Evolutionary conservation across 1,140 invertebrate genomes (phyloP), one percentile per base, ranked within the genome.

Genomic region (Dufourea novaeangliae): DNA sequence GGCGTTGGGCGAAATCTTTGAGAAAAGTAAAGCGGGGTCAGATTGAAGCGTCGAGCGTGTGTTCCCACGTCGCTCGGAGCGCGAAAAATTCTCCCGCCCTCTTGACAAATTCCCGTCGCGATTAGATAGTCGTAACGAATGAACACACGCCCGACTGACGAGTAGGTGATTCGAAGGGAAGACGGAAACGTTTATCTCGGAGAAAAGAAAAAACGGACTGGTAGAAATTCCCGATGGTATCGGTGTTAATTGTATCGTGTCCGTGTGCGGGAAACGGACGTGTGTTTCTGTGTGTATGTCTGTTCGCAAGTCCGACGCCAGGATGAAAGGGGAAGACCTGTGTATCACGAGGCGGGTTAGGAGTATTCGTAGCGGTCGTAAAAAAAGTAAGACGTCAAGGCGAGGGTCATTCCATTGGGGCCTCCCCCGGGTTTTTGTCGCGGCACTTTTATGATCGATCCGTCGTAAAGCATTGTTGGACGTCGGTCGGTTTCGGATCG

Each of bases 391-490:
- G 59, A 79, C 17, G 41, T 46, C 63, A 20, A 77, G 63, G 41
- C 29, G 32, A 25, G 41, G 14, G 37, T 54, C 37, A n/a, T 11
- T 46, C 6, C 14, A 37, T 17, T 1, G 27, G 59, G 3, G n/a
- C n/a, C n/a, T n/a, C n/a, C n/a, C 25, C 39, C 20, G 7, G 37
- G 39, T 59, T 64, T 59, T 20, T 29, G 34, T 54, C 6, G 12
- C 64, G 39, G 54, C 56, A 54, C 46, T 83, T 79, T 83, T 64
- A 80, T 46, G 77, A 83, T 80, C 71, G 66, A 63, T 79, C 59
- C 32, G 8, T 79, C 80, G 70, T 72, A 74, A 82, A 79, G 57
- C 61, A n/a, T 6, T 6, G 37, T 32, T 12, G 34, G n/a, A 63
- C 25, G n/a, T 69, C 44, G 71, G 22, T 20, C 67, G 37, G 41